Evolutionary conservation across 2,797 vertebrate genomes (phyloP).

Genomic region (Acrossocheilus fasciatus): DNA sequence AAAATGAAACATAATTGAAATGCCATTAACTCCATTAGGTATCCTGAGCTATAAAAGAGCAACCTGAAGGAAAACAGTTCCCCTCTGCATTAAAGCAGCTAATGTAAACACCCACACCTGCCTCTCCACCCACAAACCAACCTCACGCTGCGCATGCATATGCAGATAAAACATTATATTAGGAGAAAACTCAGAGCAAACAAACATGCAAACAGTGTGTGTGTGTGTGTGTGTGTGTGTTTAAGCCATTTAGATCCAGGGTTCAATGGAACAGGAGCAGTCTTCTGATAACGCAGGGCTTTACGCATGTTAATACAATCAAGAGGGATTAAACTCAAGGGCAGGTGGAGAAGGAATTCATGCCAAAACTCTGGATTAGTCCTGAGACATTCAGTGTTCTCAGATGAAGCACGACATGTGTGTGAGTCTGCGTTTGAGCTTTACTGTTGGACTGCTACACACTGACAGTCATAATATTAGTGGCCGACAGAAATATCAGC

Average conservation of each 20-base stretch:
- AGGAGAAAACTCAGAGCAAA: not conserved
- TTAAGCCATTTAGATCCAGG: conserved; percentile 4
- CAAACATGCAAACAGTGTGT: not conserved
- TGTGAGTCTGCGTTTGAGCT: not conserved
- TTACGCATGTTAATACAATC: conserved; percentile 27
- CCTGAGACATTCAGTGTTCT: not conserved
- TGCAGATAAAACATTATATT: not conserved
- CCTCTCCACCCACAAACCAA: not conserved
- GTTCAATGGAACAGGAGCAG: not conserved
- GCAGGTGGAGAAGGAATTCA: conserved; percentile 27
- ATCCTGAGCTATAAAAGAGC: not conserved
- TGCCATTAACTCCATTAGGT: conserved; percentile 12
- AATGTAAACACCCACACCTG: conserved; percentile 27
- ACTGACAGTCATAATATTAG: not conserved
- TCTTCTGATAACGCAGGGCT: conserved; percentile 1
- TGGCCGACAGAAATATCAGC: not conserved
- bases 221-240: not conserved
- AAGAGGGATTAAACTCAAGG: conserved; percentile 39
- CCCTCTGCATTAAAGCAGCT: conserved; percentile 7
- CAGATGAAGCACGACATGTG: not conserved
- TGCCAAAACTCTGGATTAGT: conserved; percentile 22
- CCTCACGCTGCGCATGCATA: not conserved
- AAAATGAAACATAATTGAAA: conserved; percentile 9
- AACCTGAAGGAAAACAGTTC: conserved; percentile 15
- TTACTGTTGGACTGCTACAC: not conserved